A percentile compares a stretch with the other conserved stretches of the same genome.
phyloP scores from a whole-genome alignment of 2,888 invertebrate species.

The Dicyrtoma fusca region DNA sequence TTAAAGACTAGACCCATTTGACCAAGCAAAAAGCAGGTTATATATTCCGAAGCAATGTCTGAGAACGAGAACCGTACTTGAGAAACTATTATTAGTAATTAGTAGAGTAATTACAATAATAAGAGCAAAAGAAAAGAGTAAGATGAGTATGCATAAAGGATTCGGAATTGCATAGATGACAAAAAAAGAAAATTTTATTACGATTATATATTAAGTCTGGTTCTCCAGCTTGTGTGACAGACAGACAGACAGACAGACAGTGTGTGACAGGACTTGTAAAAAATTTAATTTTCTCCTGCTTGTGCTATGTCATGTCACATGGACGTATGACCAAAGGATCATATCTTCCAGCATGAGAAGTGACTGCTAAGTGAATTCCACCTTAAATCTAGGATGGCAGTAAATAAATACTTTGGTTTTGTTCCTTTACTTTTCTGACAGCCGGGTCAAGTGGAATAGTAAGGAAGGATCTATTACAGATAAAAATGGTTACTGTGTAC shows the following conservation, averaged over 20 bases:
- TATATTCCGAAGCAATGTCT: not conserved
- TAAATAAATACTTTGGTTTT: no score
- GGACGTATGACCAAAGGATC: constrained; percentile 25
- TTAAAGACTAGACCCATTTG: not conserved
- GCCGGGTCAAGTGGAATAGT: no score
- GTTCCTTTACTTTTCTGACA: no score
- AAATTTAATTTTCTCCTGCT: not conserved
- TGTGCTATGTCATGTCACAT: constrained; percentile 4
- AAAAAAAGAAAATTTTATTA: no score
- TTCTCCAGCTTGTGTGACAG: not conserved
- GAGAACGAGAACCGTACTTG: not conserved
- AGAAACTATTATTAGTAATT: not conserved
- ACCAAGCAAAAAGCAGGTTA: not conserved
- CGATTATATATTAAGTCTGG: no score
- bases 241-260: not conserved
- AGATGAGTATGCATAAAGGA: not conserved
- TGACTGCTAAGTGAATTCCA: no score
- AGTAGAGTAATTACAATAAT: not conserved
- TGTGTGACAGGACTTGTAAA: constrained; percentile 7
- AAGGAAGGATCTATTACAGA: no score
- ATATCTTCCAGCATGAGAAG: constrained; percentile 14
- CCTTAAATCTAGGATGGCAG: no score
- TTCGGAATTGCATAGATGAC: not conserved
- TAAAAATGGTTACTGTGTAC: no score
- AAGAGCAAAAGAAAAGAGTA: not conserved